Evolutionary conservation across 2,797 vertebrate genomes (phyloP), one percentile per base, ranked within the genome.

Genomic region (Dryobates pubescens): DNA sequence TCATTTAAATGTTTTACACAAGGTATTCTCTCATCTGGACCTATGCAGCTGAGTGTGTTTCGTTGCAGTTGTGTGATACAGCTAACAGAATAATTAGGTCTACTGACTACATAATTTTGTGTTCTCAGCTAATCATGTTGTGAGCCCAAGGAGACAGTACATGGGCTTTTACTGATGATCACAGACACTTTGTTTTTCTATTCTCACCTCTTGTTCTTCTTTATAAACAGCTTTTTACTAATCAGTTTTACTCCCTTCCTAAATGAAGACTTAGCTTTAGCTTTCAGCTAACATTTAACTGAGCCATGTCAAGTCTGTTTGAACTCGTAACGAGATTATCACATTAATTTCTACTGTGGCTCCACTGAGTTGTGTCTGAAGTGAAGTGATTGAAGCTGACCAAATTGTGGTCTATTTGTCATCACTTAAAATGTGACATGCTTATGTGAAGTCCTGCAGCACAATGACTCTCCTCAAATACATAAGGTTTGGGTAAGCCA

Each of bases 371-470:
- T 74, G 29, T 32, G 19, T 41, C 81, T 90, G 29, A 29, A 83
- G 20, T 67, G 57, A 85, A 80, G n/a, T 75, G 75, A 51, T 51
- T 23, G 32, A 76, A 91, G 53, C 3, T 81, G 85, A 83, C 59
- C 57, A 73, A 89, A 49, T 29, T 65, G 51, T 78, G 75, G 30
- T 22, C 80, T 74, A 23, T 71, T 95, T 96, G 19, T 61, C 74
- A 74, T 63, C 71, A 63, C 24, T 24, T 86, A 22, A 89, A 91
- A 81, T 20, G 26, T 76, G 34, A 34, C 89, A 20, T 61, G n/a
- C 73, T 90, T 47, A 17, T 72, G 68, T 51, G 36, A 85, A 82
- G 23, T 38, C 22, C 59, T 8, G 5, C 32, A 59, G 64, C 67
- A 13, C 54, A 86, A 1, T 75, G 79, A 36, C 23, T 63, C 38